These are phyloP conservation scores for Dryococelus australis DNA, from an alignment of 2,888 invertebrate species.

Conservation along the genomic window DNA sequence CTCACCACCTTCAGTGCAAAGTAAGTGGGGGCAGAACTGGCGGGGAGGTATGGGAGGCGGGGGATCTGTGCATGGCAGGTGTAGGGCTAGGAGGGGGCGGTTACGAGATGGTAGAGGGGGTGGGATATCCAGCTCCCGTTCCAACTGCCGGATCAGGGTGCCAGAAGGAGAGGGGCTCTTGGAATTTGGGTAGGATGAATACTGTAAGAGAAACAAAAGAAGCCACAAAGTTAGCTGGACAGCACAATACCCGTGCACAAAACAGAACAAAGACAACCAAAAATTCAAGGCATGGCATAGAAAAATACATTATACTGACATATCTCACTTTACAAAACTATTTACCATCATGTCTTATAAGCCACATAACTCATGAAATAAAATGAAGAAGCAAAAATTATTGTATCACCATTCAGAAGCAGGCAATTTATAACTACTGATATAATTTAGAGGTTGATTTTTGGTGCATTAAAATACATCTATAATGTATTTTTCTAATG, in stretches of 20 bases:
- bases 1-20: conserved; percentile 51
- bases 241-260: conserved; percentile 28
- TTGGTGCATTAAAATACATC: not conserved
- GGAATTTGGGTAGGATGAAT: conserved; percentile 46
- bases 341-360: not conserved
- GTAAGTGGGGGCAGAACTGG: conserved; percentile 55
- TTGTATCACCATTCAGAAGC: too few relatives aligned
- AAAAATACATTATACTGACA: not conserved
- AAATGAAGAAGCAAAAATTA: too few relatives aligned
- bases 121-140: conserved; percentile 45
- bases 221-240: conserved; percentile 41
- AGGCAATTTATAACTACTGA: not conserved
- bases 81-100: conserved; percentile 45
- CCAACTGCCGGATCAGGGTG: conserved; percentile 22
- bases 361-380: too few relatives aligned
- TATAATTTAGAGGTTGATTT: not conserved
- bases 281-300: not conserved
- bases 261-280: conserved; percentile 17
- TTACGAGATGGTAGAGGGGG: conserved; percentile 51
- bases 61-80: conserved; percentile 40
- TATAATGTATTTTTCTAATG: conserved; percentile 7
- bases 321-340: not conserved
- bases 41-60: conserved; percentile 64
- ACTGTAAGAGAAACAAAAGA: conserved; percentile 44
- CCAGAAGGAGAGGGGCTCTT: conserved; percentile 22